phyloP scores from a whole-genome alignment of 2,797 vertebrate species.

The Pampus argenteus region DNA sequence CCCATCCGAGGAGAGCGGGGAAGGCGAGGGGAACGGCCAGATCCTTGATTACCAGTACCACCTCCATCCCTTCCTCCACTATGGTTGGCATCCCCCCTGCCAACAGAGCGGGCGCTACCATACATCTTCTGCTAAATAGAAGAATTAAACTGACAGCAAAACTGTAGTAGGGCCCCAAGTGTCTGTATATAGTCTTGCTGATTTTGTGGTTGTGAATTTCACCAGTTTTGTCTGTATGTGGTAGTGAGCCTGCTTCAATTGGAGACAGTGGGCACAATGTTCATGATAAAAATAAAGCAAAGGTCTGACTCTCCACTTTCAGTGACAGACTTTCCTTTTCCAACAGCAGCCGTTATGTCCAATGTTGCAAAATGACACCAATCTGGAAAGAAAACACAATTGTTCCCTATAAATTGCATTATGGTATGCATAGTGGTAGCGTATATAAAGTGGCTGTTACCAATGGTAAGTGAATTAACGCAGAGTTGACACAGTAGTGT shows the following conservation, averaged over 20 bases:
- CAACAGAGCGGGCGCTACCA: conserved; percentile 95
- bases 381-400: conserved; percentile 69
- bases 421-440: background rate
- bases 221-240: conserved; percentile 22
- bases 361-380: conserved; percentile 29
- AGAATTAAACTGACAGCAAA: conserved; percentile 28
- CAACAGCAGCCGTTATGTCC: conserved; percentile 25
- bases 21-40: conserved; percentile 94
- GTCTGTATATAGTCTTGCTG: conserved; percentile 5
- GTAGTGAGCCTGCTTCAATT: conserved; percentile 47
- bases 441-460: background rate
- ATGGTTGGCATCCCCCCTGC: conserved; percentile 92
- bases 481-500: background rate
- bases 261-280: conserved; percentile 28
- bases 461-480: background rate
- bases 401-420: background rate
- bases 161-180: conserved; percentile 4
- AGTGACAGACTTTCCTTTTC: conserved; percentile 28
- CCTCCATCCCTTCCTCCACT: conserved; percentile 86
- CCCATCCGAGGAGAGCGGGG: conserved; percentile 97
- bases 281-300: conserved; percentile 45
- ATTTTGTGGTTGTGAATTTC: conserved; percentile 18
- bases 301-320: conserved; percentile 37
- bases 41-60: conserved; percentile 87
- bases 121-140: conserved; percentile 87